phyloP scores from a whole-genome alignment of 2,888 invertebrate species.

The Drosophila gaucha region DNA sequence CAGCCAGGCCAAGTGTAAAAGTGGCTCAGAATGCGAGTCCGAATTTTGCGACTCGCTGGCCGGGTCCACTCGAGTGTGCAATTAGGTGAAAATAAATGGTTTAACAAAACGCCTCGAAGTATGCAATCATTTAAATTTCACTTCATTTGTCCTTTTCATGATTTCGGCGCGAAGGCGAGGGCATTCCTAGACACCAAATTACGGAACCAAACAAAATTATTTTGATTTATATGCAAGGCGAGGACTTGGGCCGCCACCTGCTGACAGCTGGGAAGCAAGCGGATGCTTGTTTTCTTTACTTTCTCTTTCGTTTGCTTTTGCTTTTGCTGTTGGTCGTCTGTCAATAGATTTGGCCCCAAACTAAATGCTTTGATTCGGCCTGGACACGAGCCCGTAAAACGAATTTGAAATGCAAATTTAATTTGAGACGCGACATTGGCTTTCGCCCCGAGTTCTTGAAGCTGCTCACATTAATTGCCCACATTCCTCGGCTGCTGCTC shows the following conservation, averaged over 20 bases:
- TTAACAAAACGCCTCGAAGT: conserved; percentile 78
- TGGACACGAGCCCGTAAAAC: conserved; percentile 40
- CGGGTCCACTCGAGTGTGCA: conserved; percentile 75
- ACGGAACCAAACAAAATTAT: conserved; percentile 78
- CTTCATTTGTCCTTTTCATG: conserved; percentile 81
- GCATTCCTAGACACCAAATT: conserved; percentile 66
- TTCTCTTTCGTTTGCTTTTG: conserved; percentile 1
- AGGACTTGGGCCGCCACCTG: conserved; percentile 52
- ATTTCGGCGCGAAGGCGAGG: no score
- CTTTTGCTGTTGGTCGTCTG: conserved; percentile 33
- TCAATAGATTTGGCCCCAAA: conserved; percentile 69
- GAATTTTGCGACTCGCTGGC: background rate
- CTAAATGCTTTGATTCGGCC: conserved; percentile 76
- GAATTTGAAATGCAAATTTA: conserved; percentile 82
- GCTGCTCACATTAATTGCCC: conserved; percentile 69
- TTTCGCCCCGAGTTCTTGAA: conserved; percentile 7
- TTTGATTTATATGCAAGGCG: conserved; percentile 78
- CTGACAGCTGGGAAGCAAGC: no score
- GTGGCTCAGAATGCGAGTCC: conserved; percentile 21
- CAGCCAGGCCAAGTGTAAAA: conserved; percentile 56
- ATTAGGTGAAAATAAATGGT: conserved; percentile 81
- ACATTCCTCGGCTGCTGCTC: conserved; percentile 34
- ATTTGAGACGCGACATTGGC: conserved; percentile 73
- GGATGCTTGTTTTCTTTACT: conserved; percentile 9
- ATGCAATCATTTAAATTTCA: conserved; percentile 81